Conservation (phyloP, 2,113 vertebrate species). For the Paramormyrops kingsleyae region DNA sequence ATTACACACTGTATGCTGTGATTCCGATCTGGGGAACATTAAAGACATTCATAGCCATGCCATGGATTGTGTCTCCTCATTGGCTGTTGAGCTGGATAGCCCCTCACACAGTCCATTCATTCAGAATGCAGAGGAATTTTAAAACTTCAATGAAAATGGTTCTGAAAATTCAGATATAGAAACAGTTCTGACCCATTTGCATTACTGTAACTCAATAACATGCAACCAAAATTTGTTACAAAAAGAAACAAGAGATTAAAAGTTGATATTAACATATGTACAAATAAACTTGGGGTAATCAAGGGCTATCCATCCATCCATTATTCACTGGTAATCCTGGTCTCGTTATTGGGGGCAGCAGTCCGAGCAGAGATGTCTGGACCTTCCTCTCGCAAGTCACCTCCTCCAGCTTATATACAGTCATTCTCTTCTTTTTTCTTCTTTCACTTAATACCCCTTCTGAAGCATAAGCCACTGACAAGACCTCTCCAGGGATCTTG, state of each 20-base stretch:
- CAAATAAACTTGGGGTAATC: background rate
- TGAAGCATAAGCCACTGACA: background rate
- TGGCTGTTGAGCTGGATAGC: background rate
- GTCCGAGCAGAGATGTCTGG: background rate
- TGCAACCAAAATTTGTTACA: background rate
- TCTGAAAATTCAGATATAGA: background rate
- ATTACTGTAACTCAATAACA: background rate
- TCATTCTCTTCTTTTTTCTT: background rate
- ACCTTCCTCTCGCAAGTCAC: background rate
- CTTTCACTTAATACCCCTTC: background rate
- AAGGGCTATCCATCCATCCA: background rate
- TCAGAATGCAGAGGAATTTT: background rate
- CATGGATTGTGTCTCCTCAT: conserved; percentile 37
- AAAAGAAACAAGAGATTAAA: background rate
- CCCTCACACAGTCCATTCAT: background rate
- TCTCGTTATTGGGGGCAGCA: background rate
- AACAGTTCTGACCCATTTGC: background rate
- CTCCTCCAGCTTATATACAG: background rate
- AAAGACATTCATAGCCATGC: conserved; percentile 65
- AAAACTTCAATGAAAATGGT: background rate
- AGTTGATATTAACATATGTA: background rate
- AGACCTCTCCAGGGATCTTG: background rate
- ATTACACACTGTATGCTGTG: conserved; percentile 72
- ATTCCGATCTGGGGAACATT: conserved; percentile 70
- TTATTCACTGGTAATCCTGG: background rate